A percentile compares a stretch with the other conserved stretches of the same genome.
These are phyloP conservation scores for Ormyrus pomaceus DNA, from an alignment of 2,888 invertebrate genomes.

Conservation along the genomic window DNA sequence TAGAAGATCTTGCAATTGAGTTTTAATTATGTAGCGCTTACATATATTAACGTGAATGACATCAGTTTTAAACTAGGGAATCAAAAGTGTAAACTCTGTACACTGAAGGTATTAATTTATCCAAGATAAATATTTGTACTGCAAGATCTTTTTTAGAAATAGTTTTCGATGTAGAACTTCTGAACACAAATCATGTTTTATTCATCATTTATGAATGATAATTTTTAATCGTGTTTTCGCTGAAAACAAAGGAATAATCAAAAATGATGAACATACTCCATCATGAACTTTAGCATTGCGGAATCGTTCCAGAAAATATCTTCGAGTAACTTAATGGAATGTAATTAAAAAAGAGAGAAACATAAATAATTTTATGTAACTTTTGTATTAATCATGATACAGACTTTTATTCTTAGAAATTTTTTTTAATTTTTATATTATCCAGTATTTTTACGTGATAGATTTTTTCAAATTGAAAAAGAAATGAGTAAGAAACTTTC, in stretches of 20 bases:
- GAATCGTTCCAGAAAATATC: constrained; percentile 27
- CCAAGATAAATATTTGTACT: no score
- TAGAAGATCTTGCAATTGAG: background rate
- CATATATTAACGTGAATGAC: background rate
- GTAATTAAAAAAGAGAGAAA: background rate
- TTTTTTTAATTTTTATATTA: constrained; percentile 9
- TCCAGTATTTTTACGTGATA: constrained; percentile 18
- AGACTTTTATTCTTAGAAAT: background rate
- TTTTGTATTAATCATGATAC: background rate
- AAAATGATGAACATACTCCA: constrained; percentile 26
- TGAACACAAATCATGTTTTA: no score
- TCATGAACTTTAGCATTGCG: constrained; percentile 22
- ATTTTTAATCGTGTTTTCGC: background rate
- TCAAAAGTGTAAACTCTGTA: no score
- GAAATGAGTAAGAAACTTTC: constrained; percentile 20
- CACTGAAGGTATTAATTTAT: no score
- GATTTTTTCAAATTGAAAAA: background rate
- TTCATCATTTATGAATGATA: no score
- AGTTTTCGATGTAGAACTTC: no score
- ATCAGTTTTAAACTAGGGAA: no score
- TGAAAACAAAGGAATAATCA: background rate
- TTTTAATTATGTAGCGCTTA: background rate
- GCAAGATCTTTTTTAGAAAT: no score
- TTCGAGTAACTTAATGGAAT: constrained; percentile 11
- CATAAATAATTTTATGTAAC: background rate